phyloP scores from a whole-genome alignment of 2,113 vertebrate species.

The Psephotus haematonotus region DNA sequence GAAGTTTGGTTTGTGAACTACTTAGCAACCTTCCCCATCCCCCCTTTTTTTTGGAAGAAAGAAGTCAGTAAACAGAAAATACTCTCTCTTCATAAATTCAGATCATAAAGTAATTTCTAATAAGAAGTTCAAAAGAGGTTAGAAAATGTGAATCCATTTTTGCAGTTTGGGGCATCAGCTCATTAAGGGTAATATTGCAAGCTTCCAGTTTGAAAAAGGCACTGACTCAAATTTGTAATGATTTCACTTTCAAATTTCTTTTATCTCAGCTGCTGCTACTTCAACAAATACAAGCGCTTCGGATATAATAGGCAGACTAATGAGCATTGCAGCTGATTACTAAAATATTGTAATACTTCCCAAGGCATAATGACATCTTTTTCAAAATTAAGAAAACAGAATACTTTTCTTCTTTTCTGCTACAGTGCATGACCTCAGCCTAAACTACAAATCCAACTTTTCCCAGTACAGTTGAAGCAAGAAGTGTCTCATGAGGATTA shows the following conservation, averaged over 20 bases:
- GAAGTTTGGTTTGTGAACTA: background rate
- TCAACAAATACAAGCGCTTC: slow-evolving; percentile 76
- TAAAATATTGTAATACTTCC: slow-evolving; percentile 75
- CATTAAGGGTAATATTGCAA: slow-evolving; percentile 72
- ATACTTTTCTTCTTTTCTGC: slow-evolving; percentile 36
- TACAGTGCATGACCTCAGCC: slow-evolving; percentile 30
- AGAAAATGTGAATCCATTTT: slow-evolving; percentile 60
- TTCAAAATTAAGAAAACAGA: slow-evolving; percentile 64
- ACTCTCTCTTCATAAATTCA: slow-evolving; percentile 28
- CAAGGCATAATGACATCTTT: slow-evolving; percentile 70
- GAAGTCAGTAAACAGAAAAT: slow-evolving; percentile 44
- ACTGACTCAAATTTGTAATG: slow-evolving; percentile 71
- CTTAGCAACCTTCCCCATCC: background rate
- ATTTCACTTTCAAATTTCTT: slow-evolving; percentile 81
- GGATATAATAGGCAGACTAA: slow-evolving; percentile 77
- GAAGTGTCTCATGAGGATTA: background rate
- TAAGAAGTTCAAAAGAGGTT: slow-evolving; percentile 73
- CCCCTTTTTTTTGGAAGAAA: background rate
- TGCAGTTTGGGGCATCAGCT: slow-evolving; percentile 68
- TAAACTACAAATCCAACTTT: slow-evolving; percentile 36
- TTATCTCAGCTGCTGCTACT: slow-evolving; percentile 77
- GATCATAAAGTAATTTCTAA: slow-evolving; percentile 50
- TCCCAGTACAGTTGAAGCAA: slow-evolving; percentile 7
- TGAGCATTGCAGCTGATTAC: slow-evolving; percentile 77
- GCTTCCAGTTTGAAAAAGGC: slow-evolving; percentile 64